phyloP scores from a whole-genome alignment of 2,113 vertebrate genomes.

The Pagrus major region DNA sequence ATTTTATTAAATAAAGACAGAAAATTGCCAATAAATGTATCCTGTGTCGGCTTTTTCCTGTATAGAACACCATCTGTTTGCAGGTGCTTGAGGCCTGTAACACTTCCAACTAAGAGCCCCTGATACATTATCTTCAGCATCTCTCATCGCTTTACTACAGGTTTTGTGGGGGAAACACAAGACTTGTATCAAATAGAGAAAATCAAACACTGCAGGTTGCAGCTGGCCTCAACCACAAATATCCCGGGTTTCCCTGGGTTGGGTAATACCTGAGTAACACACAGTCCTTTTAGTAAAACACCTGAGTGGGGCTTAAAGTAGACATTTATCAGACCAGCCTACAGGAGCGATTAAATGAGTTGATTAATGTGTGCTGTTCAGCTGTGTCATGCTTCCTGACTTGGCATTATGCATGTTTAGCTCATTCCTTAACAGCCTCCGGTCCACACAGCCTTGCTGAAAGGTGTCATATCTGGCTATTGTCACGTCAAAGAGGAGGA shows the following conservation, averaged over 20 bases:
- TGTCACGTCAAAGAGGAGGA: slow-evolving; percentile 55
- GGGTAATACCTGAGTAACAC: slow-evolving; percentile 21
- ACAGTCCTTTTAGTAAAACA: slow-evolving; percentile 30
- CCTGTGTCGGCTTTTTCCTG: background rate
- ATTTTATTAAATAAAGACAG: background rate
- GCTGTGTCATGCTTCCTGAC: background rate
- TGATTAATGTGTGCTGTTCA: background rate
- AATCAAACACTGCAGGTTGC: slow-evolving; percentile 2
- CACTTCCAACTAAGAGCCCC: too few species aligned
- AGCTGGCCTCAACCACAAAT: slow-evolving; percentile 40
- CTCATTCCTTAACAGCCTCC: background rate
- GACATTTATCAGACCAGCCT: background rate
- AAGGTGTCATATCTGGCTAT: slow-evolving; percentile 6
- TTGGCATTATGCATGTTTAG: background rate
- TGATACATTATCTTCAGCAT: background rate
- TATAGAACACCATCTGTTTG: background rate
- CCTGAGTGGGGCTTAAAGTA: background rate
- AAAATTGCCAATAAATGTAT: background rate
- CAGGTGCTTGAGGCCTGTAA: background rate
- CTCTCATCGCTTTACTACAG: too few species aligned
- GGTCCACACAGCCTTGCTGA: background rate
- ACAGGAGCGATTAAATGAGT: background rate
- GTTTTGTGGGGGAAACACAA: background rate
- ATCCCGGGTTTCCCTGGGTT: slow-evolving; percentile 36
- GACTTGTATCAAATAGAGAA: slow-evolving; percentile 6